Conservation (phyloP, 2,888 invertebrate species). For the Drosophila maculinotata region DNA sequence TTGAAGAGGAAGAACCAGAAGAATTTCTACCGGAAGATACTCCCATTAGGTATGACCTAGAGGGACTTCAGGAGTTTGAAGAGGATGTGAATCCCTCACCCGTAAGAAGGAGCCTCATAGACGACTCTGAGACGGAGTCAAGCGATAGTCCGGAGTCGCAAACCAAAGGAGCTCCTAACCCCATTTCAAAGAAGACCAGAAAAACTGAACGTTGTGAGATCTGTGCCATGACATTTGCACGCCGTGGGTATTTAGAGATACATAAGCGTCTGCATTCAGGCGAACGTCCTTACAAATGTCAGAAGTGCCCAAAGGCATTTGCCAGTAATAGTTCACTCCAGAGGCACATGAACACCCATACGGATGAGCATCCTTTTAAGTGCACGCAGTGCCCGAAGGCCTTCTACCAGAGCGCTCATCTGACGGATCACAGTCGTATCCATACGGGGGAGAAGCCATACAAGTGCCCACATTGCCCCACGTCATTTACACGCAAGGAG, state of each 20-base stretch:
- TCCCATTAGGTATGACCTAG: too few species aligned
- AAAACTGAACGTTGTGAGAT: too few species aligned
- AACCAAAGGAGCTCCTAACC: background rate
- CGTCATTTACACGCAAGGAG: slow-evolving; percentile 4
- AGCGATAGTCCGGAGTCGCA: background rate
- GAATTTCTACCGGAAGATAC: too few species aligned
- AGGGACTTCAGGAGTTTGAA: background rate
- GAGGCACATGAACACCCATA: slow-evolving; percentile 9
- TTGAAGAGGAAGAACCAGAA: too few species aligned
- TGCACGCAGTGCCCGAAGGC: slow-evolving; percentile 8
- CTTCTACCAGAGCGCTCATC: slow-evolving; percentile 5
- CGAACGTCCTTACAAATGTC: slow-evolving; percentile 2
- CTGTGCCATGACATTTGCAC: background rate
- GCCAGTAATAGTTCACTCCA: background rate
- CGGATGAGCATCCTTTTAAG: slow-evolving; percentile 4
- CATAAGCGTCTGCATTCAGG: slow-evolving; percentile 6
- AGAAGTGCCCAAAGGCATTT: slow-evolving; percentile 3
- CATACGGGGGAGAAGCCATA: slow-evolving; percentile 12
- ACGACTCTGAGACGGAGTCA: background rate
- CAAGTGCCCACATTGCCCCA: slow-evolving; percentile 7
- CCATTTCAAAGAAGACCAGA: too few species aligned
- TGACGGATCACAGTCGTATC: slow-evolving; percentile 1
- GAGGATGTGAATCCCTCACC: background rate
- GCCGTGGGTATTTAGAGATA: background rate
- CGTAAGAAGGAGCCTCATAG: background rate